Evolutionary conservation across 2,113 vertebrate genomes (phyloP), one percentile per base, ranked within the genome.

Genomic region (Rhineura floridana): DNA sequence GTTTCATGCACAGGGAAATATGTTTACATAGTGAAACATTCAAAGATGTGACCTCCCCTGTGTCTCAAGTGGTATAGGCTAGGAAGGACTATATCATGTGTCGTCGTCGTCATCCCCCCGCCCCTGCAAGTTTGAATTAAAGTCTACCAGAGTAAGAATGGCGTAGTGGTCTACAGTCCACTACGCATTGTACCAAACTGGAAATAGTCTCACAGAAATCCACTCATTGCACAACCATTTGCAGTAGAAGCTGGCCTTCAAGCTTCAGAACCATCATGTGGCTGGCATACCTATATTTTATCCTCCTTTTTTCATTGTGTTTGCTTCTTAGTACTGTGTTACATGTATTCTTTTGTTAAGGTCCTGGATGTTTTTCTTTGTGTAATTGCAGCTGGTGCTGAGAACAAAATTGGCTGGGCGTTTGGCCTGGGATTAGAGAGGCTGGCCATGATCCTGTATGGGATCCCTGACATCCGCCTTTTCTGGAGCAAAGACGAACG

Each of bases 401-500:
- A 90, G 8, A 96, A 98, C 92, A 98, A 97, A 94, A 95, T 98
- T 3, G 98, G 98, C 87, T 99, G 98, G 98, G 98, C 98, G 0
- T 99, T 99, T 91, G 98, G 98, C 44, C 95, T 99, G 23, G 98
- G 98, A 12, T 95, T 99, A 95, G 98, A 99, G 95, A 96, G 98
- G 12, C 94, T 99, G 91, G 98, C 98, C 88, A 99, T 99, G 98
- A 97, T 99, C 83, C 97, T 99, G 23, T 99, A 98, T 0, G 33
- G 96, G 67, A 98, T 99, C 92, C 98, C 98, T 0, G 98, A 99
- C 90, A 99, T 99, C 95, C 97, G 99, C 6, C 96, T 99, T 17
- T 99, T 99, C 96, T 99, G 98, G 99, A 99, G 98, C 75, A 94
- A 96, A 91, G 98, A 99, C 1, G 97, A 98, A 15, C 97, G 98